A percentile compares a stretch with the other conserved stretches of the same genome.
Conservation (phyloP, 2,797 vertebrate genomes). For the Halcyon chelicuti region DNA sequence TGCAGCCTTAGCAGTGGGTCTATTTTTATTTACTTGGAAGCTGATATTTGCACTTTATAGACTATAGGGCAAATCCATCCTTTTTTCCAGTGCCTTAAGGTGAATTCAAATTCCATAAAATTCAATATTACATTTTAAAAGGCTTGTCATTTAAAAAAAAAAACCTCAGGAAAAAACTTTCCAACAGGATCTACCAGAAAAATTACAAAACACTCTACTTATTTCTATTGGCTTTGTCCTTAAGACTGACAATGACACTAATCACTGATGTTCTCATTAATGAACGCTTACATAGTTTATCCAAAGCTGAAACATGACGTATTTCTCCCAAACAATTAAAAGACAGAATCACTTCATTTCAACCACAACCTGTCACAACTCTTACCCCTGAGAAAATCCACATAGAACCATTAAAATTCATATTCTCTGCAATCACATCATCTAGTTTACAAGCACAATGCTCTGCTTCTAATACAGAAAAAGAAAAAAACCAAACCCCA, state of each 20-base stretch:
- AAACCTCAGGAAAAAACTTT: background rate
- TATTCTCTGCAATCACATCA: background rate
- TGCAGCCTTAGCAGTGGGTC: background rate
- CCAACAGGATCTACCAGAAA: background rate
- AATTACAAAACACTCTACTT: background rate
- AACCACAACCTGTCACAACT: background rate
- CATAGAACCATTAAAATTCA: background rate
- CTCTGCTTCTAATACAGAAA: background rate
- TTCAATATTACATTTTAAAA: background rate
- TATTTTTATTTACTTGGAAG: background rate
- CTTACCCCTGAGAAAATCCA: background rate
- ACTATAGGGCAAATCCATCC: background rate
- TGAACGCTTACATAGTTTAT: accelerated
- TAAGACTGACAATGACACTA: background rate
- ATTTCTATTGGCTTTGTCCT: background rate
- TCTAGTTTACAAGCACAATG: background rate
- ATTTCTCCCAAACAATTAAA: background rate
- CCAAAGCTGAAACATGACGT: background rate
- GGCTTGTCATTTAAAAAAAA: background rate
- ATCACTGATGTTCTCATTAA: background rate
- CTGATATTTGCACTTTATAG: background rate
- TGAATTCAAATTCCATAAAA: background rate
- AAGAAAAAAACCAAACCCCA: background rate
- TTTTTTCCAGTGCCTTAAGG: background rate
- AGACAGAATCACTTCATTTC: background rate